phyloP scores from a whole-genome alignment of 2,113 vertebrate species.

The Rhynchomys soricoides region DNA sequence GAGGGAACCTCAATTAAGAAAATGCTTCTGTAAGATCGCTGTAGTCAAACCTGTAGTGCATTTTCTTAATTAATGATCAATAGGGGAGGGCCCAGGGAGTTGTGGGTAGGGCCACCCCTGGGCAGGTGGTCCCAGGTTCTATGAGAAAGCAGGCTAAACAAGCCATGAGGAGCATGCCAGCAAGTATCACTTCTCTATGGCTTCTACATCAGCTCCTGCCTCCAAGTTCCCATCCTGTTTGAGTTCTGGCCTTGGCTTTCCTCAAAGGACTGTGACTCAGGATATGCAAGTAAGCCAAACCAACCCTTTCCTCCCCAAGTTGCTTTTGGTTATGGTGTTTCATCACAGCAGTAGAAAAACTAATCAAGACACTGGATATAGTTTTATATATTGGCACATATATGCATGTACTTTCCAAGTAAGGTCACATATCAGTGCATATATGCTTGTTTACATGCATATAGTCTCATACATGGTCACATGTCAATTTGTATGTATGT shows the following conservation, averaged over 20 bases:
- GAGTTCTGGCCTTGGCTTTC: neutral
- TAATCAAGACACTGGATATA: neutral
- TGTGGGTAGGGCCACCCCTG: neutral
- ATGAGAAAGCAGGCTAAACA: neutral
- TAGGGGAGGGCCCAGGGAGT: neutral
- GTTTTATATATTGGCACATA: neutral
- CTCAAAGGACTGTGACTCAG: neutral
- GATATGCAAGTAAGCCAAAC: neutral
- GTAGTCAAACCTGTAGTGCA: neutral
- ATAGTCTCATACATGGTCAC: neutral
- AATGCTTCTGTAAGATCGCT: neutral
- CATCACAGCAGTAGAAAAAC: neutral
- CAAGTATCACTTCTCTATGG: neutral
- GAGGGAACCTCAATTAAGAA: neutral
- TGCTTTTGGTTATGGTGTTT: neutral
- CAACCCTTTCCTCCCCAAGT: neutral
- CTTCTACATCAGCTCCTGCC: neutral
- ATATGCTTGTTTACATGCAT: neutral
- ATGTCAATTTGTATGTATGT: neutral
- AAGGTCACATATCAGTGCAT: neutral
- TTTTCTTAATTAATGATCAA: neutral
- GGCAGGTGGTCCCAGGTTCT: neutral
- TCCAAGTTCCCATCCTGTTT: neutral
- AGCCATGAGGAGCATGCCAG: neutral
- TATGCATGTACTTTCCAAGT: neutral